phyloP scores from a whole-genome alignment of 2,888 invertebrate genomes.

The Heliconius charithonia region DNA sequence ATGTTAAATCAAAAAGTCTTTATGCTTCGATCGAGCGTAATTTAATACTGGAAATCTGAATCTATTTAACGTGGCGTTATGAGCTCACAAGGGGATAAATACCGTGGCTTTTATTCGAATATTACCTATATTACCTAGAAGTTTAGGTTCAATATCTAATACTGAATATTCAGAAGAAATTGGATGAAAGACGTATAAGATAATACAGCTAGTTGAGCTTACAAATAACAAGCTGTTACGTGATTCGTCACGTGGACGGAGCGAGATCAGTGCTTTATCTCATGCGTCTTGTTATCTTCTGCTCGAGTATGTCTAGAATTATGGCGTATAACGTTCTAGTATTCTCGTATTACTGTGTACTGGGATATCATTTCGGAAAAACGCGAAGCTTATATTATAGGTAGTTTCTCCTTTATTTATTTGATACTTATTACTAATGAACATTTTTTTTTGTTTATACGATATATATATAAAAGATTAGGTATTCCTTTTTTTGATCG shows the following conservation, averaged over 20 bases:
- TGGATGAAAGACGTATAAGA: conserved; percentile 38
- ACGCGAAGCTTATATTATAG: background rate
- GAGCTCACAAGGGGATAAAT: conserved; percentile 30
- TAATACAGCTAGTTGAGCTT: conserved; percentile 44
- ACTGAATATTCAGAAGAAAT: conserved; percentile 3
- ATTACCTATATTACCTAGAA: background rate
- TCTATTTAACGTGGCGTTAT: conserved; percentile 36
- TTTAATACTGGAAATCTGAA: conserved; percentile 43
- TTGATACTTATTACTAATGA: background rate
- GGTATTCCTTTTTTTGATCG: background rate
- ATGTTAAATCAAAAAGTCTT: conserved; percentile 17
- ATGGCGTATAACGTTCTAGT: background rate
- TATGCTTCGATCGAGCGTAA: conserved; percentile 31
- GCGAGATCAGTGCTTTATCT: conserved; percentile 40
- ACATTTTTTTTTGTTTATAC: background rate
- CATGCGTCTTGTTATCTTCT: conserved; percentile 39
- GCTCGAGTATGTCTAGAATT: conserved; percentile 23
- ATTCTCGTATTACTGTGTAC: conserved; percentile 2
- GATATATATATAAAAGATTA: background rate
- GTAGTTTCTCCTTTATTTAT: background rate
- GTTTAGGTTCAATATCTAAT: conserved; percentile 17
- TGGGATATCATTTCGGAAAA: background rate
- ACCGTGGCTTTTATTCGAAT: background rate
- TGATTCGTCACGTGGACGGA: conserved; percentile 46
- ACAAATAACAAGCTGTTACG: conserved; percentile 47